Evolutionary conservation across 1,140 invertebrate species (phyloP).

Genomic region (Tribolium castaneum): DNA sequence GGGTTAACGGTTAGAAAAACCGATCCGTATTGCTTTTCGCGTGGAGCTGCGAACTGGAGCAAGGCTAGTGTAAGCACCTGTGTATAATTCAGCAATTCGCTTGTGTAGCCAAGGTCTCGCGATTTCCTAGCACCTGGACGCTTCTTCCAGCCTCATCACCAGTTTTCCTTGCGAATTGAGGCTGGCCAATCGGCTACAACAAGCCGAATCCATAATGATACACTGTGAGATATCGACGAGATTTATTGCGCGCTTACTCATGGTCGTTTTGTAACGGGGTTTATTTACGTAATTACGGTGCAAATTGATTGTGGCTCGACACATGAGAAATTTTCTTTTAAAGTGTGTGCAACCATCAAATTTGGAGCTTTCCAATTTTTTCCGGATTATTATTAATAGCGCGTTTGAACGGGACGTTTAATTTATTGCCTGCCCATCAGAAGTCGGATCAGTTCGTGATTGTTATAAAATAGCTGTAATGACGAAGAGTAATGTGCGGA

Average conservation of each 20-base stretch:
- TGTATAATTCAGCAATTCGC: background rate
- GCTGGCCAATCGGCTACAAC: background rate
- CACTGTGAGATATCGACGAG: background rate
- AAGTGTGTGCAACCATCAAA: background rate
- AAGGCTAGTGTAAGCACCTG: background rate
- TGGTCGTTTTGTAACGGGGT: background rate
- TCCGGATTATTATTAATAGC: background rate
- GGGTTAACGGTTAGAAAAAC: conserved; percentile 22
- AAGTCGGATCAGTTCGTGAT: background rate
- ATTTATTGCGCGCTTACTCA: background rate
- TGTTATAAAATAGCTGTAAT: conserved; percentile 12
- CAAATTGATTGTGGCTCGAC: background rate
- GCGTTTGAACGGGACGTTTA: background rate
- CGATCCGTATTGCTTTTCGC: conserved; percentile 2
- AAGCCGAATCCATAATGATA: background rate
- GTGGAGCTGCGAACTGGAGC: background rate
- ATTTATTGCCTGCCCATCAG: conserved; percentile 1
- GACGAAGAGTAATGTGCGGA: background rate
- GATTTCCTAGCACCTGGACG: background rate
- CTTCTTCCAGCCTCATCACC: background rate
- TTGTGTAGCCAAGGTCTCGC: background rate
- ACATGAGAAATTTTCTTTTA: background rate
- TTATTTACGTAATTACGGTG: background rate
- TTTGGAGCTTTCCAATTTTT: background rate
- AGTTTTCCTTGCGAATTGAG: background rate